phyloP scores from a whole-genome alignment of 2,113 vertebrate species.

The Bujurquina vittata region DNA sequence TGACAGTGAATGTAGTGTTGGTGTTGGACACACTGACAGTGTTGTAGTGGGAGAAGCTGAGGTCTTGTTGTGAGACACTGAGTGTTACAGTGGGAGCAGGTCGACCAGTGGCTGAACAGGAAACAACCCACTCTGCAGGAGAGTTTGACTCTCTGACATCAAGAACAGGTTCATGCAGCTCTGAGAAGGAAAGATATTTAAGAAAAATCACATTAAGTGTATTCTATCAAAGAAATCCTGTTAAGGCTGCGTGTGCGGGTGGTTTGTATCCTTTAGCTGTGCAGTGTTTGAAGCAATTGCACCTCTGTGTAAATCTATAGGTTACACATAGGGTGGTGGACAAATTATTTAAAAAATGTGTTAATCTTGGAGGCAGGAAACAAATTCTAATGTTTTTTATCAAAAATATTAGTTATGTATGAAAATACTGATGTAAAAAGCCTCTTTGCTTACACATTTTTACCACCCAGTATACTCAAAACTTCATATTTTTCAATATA shows the following conservation, averaged over 20 bases:
- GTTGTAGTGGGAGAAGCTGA: too few relatives aligned
- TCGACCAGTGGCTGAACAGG: neutral
- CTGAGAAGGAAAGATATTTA: slow-evolving; percentile 12
- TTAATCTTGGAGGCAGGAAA: neutral
- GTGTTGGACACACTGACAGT: slow-evolving; percentile 10
- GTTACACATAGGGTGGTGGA: neutral
- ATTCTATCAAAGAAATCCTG: neutral
- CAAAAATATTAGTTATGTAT: neutral
- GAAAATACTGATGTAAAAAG: neutral
- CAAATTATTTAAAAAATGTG: neutral
- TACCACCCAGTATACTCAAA: neutral
- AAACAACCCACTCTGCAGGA: neutral
- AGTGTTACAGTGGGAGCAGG: slow-evolving; percentile 2
- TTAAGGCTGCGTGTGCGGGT: neutral
- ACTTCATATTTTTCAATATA: neutral
- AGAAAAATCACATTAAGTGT: neutral
- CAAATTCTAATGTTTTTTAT: neutral
- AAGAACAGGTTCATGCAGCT: slow-evolving; percentile 48
- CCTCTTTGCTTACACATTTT: neutral
- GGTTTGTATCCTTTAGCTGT: fast-evolving
- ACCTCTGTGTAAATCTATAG: neutral
- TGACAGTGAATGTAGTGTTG: slow-evolving; percentile 1
- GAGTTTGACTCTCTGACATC: slow-evolving; percentile 5
- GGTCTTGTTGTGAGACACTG: too few relatives aligned
- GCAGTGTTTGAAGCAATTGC: neutral